Evolutionary conservation across 1,140 invertebrate species (phyloP), one percentile per base, ranked within the genome.

Genomic region (Batillaria attramentaria): DNA sequence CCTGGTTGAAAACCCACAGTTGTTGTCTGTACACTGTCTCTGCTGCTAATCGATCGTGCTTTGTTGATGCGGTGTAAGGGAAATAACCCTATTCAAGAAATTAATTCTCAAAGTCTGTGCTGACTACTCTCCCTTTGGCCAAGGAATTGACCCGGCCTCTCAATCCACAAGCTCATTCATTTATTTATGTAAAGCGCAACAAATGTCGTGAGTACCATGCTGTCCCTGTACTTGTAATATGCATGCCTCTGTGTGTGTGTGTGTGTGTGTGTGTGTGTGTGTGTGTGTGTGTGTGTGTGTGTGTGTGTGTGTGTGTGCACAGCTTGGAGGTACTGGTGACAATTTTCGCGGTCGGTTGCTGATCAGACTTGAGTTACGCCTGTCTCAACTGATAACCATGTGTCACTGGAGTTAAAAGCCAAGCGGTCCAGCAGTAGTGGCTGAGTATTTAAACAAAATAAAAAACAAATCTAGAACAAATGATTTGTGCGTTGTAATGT

Each of bases 231-330:
- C n/a, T n/a, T 60, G 57, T n/a, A 60, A 6, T 5, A 8, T 69
- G 6, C 39, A 3, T 41, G 37, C 42, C 37, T 69, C 18, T 41
- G 35, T 41, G 35, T 41, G 37, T 41, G 66, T 41, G 35, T 69
- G 37, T 69, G 66, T 69, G 35, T 41, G 37, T 41, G 37, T 69
- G 66, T 42, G 66, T 41, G 66, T 42, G 66, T 18, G 37, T 41
- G 39, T 20, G 37, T 1, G 66, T 13, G 66, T 24, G 66, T 2
- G 66, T 41, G 66, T 0, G 66, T 41, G 66, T 41, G 66, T 69
- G 66, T 41, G 66, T 42, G 66, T 41, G 66, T 41, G 37, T 28
- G 66, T 41, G 66, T 3, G 66, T 8, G 37, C n/a, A n/a, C n/a
- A n/a, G n/a, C n/a, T n/a, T n/a, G n/a, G n/a, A n/a, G n/a, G n/a